These are phyloP conservation scores for Argynnis bischoffii DNA, from an alignment of 2,888 invertebrate species.

Conservation along the genomic window DNA sequence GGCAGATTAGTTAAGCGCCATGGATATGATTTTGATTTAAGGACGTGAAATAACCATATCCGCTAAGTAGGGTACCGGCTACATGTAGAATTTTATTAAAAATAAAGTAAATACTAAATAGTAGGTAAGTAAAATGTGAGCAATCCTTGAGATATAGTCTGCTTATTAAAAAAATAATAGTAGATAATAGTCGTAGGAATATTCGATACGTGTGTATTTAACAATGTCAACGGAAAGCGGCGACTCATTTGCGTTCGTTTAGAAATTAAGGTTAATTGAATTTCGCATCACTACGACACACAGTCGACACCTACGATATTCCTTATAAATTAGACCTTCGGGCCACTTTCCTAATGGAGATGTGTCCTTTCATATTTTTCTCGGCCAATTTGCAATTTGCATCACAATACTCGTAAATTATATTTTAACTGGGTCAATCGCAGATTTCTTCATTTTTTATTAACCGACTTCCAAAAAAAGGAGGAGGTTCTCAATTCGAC, in stretches of 20 bases:
- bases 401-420: slow-evolving; percentile 5
- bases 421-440: slow-evolving; percentile 15
- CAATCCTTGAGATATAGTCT: too few species aligned
- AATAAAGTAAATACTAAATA: too few species aligned
- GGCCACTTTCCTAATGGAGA: slow-evolving; percentile 29
- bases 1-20: too few species aligned
- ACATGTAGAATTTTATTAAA: too few species aligned
- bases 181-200: too few species aligned
- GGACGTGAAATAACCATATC: too few species aligned
- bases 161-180: too few species aligned
- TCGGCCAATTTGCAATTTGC: slow-evolving; percentile 22
- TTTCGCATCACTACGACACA: slow-evolving; percentile 50
- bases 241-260: slow-evolving; percentile 36
- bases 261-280: slow-evolving; percentile 63
- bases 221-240: not conserved
- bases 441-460: slow-evolving; percentile 13
- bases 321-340: slow-evolving; percentile 46
- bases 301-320: slow-evolving; percentile 53
- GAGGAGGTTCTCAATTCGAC: too few species aligned
- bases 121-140: too few species aligned
- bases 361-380: slow-evolving; percentile 16
- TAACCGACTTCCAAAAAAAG: too few species aligned
- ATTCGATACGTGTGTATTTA: not conserved
- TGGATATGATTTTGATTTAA: too few species aligned
- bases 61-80: too few species aligned